Evolutionary conservation across 2,113 vertebrate species (phyloP).

Genomic region (Elephantulus edwardii): DNA sequence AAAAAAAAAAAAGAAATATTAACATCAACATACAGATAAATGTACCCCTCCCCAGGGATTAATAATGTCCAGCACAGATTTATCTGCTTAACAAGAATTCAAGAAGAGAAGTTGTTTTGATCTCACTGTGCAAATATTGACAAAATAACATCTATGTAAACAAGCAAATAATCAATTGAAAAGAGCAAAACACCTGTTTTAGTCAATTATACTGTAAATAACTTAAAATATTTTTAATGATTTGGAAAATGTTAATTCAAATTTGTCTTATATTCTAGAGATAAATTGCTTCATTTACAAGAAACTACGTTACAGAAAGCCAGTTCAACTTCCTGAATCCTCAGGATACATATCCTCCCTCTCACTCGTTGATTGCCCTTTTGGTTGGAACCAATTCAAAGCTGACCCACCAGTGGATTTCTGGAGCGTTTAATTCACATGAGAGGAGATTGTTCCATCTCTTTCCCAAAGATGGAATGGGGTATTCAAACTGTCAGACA

Average conservation of each 20-base stretch:
- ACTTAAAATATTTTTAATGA: not conserved
- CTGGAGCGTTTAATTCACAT: no score
- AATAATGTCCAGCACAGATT: not conserved
- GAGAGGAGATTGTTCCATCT: no score
- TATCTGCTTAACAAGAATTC: not conserved
- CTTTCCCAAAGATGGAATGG: no score
- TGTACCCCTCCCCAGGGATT: accelerated
- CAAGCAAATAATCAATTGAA: not conserved
- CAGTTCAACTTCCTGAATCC: not conserved
- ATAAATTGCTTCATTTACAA: not conserved
- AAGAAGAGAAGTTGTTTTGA: not conserved
- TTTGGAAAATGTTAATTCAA: not conserved
- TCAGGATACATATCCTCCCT: not conserved
- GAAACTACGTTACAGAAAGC: not conserved
- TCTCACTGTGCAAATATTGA: not conserved
- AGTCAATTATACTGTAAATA: not conserved
- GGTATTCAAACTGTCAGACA: no score
- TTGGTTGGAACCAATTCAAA: no score
- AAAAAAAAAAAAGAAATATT: no score
- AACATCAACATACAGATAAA: not conserved
- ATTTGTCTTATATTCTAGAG: not conserved
- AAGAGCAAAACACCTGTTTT: not conserved
- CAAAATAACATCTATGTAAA: not conserved
- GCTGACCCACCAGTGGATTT: no score
- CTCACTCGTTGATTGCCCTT: no score